Conservation (phyloP, 2,888 invertebrate species). For the Mythimna impura region DNA sequence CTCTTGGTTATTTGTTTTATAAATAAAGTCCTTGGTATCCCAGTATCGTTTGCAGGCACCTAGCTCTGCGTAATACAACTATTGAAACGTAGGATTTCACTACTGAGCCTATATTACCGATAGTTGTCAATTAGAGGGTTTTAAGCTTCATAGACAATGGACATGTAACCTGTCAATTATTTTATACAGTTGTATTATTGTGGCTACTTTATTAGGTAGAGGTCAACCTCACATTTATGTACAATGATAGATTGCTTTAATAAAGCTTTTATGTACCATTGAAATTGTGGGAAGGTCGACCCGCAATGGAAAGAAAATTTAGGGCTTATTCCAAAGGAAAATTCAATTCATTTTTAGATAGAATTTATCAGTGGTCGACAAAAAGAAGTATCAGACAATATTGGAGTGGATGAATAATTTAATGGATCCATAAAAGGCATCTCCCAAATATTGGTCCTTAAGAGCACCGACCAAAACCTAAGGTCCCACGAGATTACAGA, state of each 20-base stretch:
- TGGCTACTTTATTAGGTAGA: slow-evolving; percentile 8
- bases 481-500: slow-evolving; percentile 27
- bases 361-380: neutral
- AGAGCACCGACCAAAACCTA: slow-evolving; percentile 15
- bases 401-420: slow-evolving; percentile 35
- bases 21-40: no score
- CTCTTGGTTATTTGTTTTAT: no score
- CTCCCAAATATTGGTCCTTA: slow-evolving; percentile 29
- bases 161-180: slow-evolving; percentile 52
- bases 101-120: slow-evolving; percentile 5
- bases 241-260: slow-evolving; percentile 35
- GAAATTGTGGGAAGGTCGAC: neutral
- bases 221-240: slow-evolving; percentile 2
- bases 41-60: neutral
- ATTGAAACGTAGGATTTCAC: slow-evolving; percentile 15
- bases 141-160: slow-evolving; percentile 33
- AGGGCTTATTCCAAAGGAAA: neutral
- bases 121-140: slow-evolving; percentile 47
- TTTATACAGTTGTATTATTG: slow-evolving; percentile 16
- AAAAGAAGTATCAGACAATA: slow-evolving; percentile 28
- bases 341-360: neutral
- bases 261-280: slow-evolving; percentile 25
- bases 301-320: neutral
- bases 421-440: slow-evolving; percentile 42
- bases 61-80: neutral